Evolutionary conservation across 2,888 invertebrate species (phyloP).

Genomic region (Seira ritae): DNA sequence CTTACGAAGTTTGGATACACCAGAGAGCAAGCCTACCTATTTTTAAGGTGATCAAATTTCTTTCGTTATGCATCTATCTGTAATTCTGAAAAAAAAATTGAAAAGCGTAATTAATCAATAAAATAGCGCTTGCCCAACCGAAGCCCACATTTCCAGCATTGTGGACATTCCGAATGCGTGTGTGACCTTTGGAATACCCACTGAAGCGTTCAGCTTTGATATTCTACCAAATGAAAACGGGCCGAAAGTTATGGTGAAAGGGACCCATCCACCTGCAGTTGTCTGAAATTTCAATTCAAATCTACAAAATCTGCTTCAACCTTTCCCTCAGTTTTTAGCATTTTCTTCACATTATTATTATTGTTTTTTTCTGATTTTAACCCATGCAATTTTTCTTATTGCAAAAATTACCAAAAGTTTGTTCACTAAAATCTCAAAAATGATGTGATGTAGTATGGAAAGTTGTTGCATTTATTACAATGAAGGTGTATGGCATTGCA

Average conservation of each 20-base stretch:
- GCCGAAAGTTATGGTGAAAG: constrained; percentile 40
- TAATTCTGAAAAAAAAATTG: not conserved
- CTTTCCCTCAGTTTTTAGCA: too few relatives aligned
- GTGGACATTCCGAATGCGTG: constrained; percentile 65
- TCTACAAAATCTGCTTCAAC: too few relatives aligned
- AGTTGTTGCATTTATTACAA: too few relatives aligned
- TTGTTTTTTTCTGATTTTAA: too few relatives aligned
- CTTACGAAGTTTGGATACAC: constrained; percentile 66
- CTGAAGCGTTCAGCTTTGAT: constrained; percentile 66
- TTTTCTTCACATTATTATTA: too few relatives aligned
- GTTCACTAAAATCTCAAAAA: too few relatives aligned
- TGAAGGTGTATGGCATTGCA: too few relatives aligned
- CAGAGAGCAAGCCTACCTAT: constrained; percentile 54
- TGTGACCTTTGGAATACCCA: constrained; percentile 60
- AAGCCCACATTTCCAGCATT: constrained; percentile 59
- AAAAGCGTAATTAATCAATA: constrained; percentile 21
- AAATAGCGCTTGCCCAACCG: constrained; percentile 55
- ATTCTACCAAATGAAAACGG: constrained; percentile 60
- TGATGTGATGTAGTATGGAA: too few relatives aligned
- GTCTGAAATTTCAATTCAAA: too few relatives aligned
- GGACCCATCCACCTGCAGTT: constrained; percentile 31
- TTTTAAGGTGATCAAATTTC: too few relatives aligned
- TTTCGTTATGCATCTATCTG: not conserved
- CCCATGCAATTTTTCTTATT: too few relatives aligned
- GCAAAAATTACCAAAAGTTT: too few relatives aligned